These are phyloP conservation scores for Pygocentrus nattereri DNA, from an alignment of 2,797 vertebrate species.

Conservation along the genomic window DNA sequence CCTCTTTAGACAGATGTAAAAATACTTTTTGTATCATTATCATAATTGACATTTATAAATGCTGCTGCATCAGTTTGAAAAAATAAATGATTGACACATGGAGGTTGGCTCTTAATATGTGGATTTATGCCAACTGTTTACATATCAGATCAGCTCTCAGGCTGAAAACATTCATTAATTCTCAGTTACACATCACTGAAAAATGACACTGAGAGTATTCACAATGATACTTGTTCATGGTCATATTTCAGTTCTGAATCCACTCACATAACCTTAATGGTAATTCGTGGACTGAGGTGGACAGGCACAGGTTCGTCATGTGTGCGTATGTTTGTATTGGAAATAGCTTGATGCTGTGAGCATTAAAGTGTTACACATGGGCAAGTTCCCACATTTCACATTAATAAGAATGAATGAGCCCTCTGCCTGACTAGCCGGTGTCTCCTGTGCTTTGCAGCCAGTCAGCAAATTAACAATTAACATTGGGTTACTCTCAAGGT, in stretches of 20 bases:
- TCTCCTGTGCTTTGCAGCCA: slow-evolving; percentile 67
- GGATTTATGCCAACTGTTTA: slow-evolving; percentile 66
- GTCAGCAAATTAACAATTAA: slow-evolving; percentile 78
- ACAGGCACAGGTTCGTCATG: not conserved
- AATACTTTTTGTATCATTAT: slow-evolving; percentile 81
- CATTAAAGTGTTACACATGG: slow-evolving; percentile 72
- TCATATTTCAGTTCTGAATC: not conserved
- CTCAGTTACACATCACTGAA: slow-evolving; percentile 14
- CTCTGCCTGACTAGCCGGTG: slow-evolving; percentile 63
- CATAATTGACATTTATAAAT: slow-evolving; percentile 76
- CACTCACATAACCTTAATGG: not conserved
- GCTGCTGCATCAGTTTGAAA: slow-evolving; percentile 38
- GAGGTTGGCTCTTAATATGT: slow-evolving; percentile 68
- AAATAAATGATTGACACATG: slow-evolving; percentile 56
- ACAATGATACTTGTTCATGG: not conserved
- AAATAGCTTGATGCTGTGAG: slow-evolving; percentile 69
- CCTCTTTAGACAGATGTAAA: slow-evolving; percentile 82
- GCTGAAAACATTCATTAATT: slow-evolving; percentile 10
- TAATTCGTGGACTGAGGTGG: not conserved
- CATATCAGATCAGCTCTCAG: slow-evolving; percentile 53
- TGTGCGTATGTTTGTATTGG: slow-evolving; percentile 74
- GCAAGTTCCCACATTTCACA: slow-evolving; percentile 73
- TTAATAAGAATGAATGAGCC: slow-evolving; percentile 76
- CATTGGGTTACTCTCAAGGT: slow-evolving; percentile 75
- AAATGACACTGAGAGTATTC: not conserved